These are phyloP conservation scores for Cygnus buccinator DNA, from an alignment of 2,113 vertebrate genomes.

Conservation along the genomic window DNA sequence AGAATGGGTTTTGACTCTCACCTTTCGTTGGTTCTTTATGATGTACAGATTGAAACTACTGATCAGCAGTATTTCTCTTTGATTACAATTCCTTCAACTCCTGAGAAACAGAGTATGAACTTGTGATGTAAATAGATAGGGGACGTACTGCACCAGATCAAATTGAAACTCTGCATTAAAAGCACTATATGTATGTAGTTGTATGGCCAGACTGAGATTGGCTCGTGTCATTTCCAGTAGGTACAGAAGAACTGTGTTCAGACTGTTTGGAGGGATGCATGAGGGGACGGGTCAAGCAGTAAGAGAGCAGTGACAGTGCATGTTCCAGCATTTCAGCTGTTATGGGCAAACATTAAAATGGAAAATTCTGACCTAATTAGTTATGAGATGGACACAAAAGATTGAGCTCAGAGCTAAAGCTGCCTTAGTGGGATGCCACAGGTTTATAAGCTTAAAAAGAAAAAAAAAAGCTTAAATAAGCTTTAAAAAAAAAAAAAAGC, in stretches of 20 bases:
- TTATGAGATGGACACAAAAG: not conserved
- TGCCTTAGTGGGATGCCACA: not conserved
- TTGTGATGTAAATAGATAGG: not conserved
- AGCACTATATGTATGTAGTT: not conserved
- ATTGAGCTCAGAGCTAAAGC: not conserved
- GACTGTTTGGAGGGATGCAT: not conserved
- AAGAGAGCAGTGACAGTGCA: not conserved
- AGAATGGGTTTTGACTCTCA: not conserved
- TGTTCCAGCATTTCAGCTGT: not conserved
- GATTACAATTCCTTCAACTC: not conserved
- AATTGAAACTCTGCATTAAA: not conserved
- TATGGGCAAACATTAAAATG: not conserved
- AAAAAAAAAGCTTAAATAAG: not conserved
- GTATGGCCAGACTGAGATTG: not conserved
- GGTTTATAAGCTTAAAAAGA: not conserved
- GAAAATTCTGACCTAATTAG: not conserved
- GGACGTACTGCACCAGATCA: not conserved
- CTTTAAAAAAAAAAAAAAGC: not conserved
- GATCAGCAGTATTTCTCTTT: not conserved
- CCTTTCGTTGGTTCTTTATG: not conserved
- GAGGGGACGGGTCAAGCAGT: not conserved
- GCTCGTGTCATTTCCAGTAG: not conserved
- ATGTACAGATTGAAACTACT: not conserved
- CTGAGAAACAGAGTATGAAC: not conserved
- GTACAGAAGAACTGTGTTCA: not conserved